Base-by-base conservation (phyloP, 2,888 invertebrate genomes). In the Agrochola lychnidis region DNA sequence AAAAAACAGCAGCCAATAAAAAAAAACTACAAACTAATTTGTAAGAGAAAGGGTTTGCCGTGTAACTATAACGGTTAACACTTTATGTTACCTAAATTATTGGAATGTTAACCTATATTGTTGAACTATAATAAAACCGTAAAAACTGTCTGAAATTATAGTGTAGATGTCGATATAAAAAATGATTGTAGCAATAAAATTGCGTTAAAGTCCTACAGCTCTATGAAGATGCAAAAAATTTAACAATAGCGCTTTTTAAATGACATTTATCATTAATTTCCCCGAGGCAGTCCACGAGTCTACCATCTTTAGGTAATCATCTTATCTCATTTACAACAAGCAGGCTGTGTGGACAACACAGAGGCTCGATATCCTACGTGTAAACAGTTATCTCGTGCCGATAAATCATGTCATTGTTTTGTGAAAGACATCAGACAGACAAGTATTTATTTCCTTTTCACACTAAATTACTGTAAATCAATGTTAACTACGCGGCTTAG, bases 381-480 rank as follows among this genome's bases (percentile, higher is more conserved):
- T 87, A 84, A 88, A 89, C 89, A 89, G 89, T 89, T 90, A 92
- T 92, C 90, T 89, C 76, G 78, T 73, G 74, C 72, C 87, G 87
- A 92, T 92, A 92, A 91, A 91, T 91, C 90, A 90, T 90, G 88
- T 90, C 90, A 88, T 89, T 90, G 89, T 92, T 92, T 88, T 83
- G 82, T 85, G 87, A 89, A 88, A 86, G 89, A 90, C 89, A 86
- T 88, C 86, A 90, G 89, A 90, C 90, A 91, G 89, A 89, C 89
- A 88, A 88, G 88, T 89, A 91, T 91, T 91, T 91, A 90, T 89
- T 85, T 87, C 87, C 87, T 88, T 87, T 89, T 88, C 88, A 86
- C 86, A 88, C 87, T 83, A 88, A 85, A 84, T 88, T 83, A 87
- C 79, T 75, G 79, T 81, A 82, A 86, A 84, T 82, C 80, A 80